Conservation (phyloP, 2,888 invertebrate genomes). For the Mamestra brassicae region DNA sequence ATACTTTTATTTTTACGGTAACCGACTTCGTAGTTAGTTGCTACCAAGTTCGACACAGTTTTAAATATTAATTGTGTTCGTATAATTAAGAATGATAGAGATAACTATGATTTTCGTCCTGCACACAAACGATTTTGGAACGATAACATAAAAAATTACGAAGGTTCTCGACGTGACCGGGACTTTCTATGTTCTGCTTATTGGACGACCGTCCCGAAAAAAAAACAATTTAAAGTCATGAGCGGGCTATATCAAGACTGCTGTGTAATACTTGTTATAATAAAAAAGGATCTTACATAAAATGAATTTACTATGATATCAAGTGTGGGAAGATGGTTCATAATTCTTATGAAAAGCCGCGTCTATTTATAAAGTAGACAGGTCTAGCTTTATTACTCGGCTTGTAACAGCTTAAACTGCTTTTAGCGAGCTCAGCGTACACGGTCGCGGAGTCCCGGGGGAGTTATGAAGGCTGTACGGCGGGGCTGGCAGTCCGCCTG, state of each 20-base stretch:
- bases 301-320: conserved; percentile 58
- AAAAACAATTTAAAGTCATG: conserved; percentile 55
- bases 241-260: conserved; percentile 54
- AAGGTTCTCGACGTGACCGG: conserved; percentile 59
- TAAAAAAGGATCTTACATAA: conserved; percentile 57
- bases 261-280: conserved; percentile 62
- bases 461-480: conserved; percentile 70
- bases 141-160: conserved; percentile 64
- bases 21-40: conserved; percentile 14
- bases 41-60: conserved; percentile 22
- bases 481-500: conserved; percentile 66
- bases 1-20: conserved; percentile 15
- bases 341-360: conserved; percentile 61
- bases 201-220: conserved; percentile 41
- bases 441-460: conserved; percentile 72
- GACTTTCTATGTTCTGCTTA: conserved; percentile 55
- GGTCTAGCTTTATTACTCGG: conserved; percentile 70
- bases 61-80: neutral
- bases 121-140: conserved; percentile 45
- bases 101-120: conserved; percentile 31
- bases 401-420: conserved; percentile 75
- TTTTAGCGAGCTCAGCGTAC: conserved; percentile 70
- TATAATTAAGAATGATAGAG: conserved; percentile 4
- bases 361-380: conserved; percentile 57
- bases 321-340: conserved; percentile 52